Evolutionary conservation across 2,888 invertebrate genomes (phyloP), one percentile per base, ranked within the genome.

Genomic region (Caenorhabditis sp.): DNA sequence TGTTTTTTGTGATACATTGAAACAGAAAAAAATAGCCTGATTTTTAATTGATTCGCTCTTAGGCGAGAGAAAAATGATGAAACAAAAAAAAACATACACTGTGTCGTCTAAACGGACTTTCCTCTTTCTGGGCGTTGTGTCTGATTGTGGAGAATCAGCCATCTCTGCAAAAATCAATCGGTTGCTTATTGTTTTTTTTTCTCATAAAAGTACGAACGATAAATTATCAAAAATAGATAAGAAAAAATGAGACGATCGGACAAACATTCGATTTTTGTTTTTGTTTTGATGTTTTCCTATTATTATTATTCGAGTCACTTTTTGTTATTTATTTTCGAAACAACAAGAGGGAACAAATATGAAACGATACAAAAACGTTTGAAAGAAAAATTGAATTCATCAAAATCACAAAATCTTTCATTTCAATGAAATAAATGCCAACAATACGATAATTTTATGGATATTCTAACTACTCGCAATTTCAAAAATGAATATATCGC

Each of bases 31-130:
- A 43, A 43, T 43, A 17, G 43, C 12, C 14, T 43, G 43, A 43
- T 43, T 17, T 36, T 36, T 7, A 17, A 10, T 17, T 43, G 12
- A 17, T 43, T 43, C 43, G 5, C 17, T 43, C 17, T 43, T 31
- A 49, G 20, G 49, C 56, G 56, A 56, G 38, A 63, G 57, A 43
- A 43, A 49, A 56, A 17, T 12, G 26, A 12, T 12, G 21, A 31
- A 31, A 31, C 27, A 38, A 36, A 59, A 59, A n/a, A 38, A 38
- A 36, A 43, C 43, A 43, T 43, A 43, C 43, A 43, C 43, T 43
- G 43, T 43, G 17, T 43, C 43, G 14, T 43, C 43, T 14, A 43
- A 43, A 3, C 43, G 43, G 17, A 43, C 43, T 43, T 43, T 43
- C 43, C 43, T 43, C 43, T 43, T 10, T 43, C 43, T 5, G 14